Base-by-base conservation (phyloP, 1,140 invertebrate genomes). In the Drosophila novamexicana region DNA sequence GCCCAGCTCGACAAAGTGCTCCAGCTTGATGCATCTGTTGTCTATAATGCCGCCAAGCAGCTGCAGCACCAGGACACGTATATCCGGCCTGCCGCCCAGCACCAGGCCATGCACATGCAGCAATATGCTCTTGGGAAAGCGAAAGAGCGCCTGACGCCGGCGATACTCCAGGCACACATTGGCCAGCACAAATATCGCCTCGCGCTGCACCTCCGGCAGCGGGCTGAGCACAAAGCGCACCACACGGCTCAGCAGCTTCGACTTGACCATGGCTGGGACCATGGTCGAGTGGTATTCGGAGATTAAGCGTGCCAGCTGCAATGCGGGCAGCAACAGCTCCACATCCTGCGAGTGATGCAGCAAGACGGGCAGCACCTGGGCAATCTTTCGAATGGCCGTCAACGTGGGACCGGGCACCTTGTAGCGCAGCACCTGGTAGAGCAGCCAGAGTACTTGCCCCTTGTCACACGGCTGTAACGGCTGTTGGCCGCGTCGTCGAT, bases 231-330 rank as follows among this genome's bases (percentile, higher is more conserved):
- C 45, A 6, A 77, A 77, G 7, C 62, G 68, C 0, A 61, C 10
- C 0, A 44, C 63, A 1, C 54, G 44, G 8, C 5, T n/a, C 8
- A 79, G 8, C 1, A 73, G 40, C 6, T 40, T 42, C 0, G 63
- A 18, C 16, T 71, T 39, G 8, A 75, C 9, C 63, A 63, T 64
- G 3, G 61, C 63, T 16, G 53, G 22, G 22, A 61, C 7, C 47
- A 40, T 77, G 47, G 47, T 53, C 22, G 74, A 68, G n/a, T 77
- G 77, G 7, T 79, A 77, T 36, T 79, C 77, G 7, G 77, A 63
- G 47, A 77, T 40, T 0, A 79, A 67, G 0, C 77, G 77, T 0
- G 63, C 32, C 42, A 79, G 0, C 16, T 73, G 75, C n/a, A 79
- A n/a, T 1, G 64, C 7, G 0, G 68, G 53, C 42, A 79, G 0